Evolutionary conservation across 2,797 vertebrate genomes (phyloP).

Genomic region (Trichosurus vulpecula): DNA sequence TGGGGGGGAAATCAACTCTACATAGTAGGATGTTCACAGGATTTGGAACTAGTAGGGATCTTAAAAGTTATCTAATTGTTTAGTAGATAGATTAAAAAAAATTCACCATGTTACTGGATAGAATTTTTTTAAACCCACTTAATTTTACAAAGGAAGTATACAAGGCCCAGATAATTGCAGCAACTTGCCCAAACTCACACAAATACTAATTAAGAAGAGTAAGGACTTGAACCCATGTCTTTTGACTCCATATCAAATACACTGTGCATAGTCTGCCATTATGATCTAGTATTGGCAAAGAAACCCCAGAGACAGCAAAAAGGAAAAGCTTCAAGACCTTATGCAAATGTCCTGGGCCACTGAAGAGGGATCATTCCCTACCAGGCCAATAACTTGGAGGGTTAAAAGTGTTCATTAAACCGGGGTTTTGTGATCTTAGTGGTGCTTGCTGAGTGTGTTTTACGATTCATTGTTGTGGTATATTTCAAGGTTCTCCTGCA

Average conservation of each 20-base stretch:
- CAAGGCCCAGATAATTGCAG: background rate
- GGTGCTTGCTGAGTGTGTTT: background rate
- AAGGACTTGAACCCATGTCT: background rate
- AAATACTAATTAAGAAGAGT: background rate
- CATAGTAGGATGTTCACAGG: background rate
- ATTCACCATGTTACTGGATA: background rate
- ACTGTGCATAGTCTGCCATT: background rate
- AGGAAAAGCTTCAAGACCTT: background rate
- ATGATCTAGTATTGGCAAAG: background rate
- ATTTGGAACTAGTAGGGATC: background rate
- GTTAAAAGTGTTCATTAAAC: slow-evolving; percentile 45
- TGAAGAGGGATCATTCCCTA: background rate
- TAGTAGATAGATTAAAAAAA: background rate
- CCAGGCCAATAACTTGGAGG: background rate
- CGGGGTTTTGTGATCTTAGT: slow-evolving; percentile 36
- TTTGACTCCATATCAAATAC: background rate
- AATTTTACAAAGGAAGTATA: background rate
- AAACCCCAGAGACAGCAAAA: background rate
- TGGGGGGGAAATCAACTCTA: background rate
- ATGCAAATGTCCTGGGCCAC: background rate
- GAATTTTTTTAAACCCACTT: background rate
- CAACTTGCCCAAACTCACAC: background rate
- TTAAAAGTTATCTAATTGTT: background rate
- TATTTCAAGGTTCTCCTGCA: slow-evolving; percentile 11
- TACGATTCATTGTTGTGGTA: background rate